These are phyloP conservation scores for Ceratoteleas bidentatus DNA, from an alignment of 1,140 invertebrate species.

Conservation along the genomic window DNA sequence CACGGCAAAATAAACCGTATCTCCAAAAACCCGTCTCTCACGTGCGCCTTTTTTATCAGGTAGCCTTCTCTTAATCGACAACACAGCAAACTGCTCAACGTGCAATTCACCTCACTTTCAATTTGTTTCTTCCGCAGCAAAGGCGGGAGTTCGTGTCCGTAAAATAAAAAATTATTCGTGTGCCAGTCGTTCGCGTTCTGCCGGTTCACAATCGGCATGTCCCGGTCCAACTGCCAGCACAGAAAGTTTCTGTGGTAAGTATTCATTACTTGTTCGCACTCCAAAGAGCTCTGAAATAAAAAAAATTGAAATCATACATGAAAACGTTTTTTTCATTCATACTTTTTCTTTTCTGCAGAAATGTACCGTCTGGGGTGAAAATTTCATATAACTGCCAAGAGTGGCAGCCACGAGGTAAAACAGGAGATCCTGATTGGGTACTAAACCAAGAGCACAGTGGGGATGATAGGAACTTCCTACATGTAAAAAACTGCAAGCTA, in stretches of 20 bases:
- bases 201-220: slow-evolving; percentile 54
- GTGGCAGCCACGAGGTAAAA: slow-evolving; percentile 90
- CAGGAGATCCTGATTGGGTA: slow-evolving; percentile 90
- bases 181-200: slow-evolving; percentile 77
- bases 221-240: slow-evolving; percentile 88
- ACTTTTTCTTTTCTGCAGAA: neutral
- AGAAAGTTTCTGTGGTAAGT: slow-evolving; percentile 88
- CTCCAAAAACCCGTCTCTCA: slow-evolving; percentile 84
- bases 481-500: slow-evolving; percentile 91
- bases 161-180: slow-evolving; percentile 83
- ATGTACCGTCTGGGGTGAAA: slow-evolving; percentile 79
- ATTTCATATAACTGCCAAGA: slow-evolving; percentile 87
- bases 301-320: neutral
- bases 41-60: slow-evolving; percentile 84
- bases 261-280: slow-evolving; percentile 83
- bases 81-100: slow-evolving; percentile 87
- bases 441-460: slow-evolving; percentile 85
- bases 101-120: slow-evolving; percentile 85
- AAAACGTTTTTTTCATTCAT: neutral
- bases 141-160: slow-evolving; percentile 81
- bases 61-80: slow-evolving; percentile 91
- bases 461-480: slow-evolving; percentile 87
- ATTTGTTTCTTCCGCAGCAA: slow-evolving; percentile 86
- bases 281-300: slow-evolving; percentile 73
- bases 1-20: slow-evolving; percentile 87